A percentile compares a stretch with the other conserved stretches of the same genome.
Evolutionary conservation across 2,888 invertebrate genomes (phyloP).

Genomic region (Panzeria rudis): DNA sequence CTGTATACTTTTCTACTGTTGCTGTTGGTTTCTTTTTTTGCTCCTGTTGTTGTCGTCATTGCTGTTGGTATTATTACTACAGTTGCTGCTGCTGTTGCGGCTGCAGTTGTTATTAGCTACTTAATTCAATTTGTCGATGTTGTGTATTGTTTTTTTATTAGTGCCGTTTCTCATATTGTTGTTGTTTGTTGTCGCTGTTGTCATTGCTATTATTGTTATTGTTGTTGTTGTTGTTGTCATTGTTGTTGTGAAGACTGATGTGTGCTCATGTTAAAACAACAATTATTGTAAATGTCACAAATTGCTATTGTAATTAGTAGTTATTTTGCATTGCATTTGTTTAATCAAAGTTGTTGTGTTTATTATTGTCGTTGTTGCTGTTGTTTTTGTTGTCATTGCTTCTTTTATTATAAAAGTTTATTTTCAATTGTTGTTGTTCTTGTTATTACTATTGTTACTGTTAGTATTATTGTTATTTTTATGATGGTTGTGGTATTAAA

Average conservation of each 20-base stretch:
- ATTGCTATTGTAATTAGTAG: slow-evolving; percentile 76
- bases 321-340: slow-evolving; percentile 65
- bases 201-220: slow-evolving; percentile 53
- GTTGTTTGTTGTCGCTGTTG: slow-evolving; percentile 58
- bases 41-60: background rate
- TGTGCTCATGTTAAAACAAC: slow-evolving; percentile 76
- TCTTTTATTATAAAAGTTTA: slow-evolving; percentile 43
- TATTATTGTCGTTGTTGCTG: slow-evolving; percentile 37
- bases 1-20: slow-evolving; percentile 74
- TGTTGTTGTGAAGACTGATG: slow-evolving; percentile 72
- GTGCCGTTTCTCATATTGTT: slow-evolving; percentile 46
- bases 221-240: slow-evolving; percentile 60
- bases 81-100: slow-evolving; percentile 25
- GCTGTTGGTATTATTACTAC: slow-evolving; percentile 18
- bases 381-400: slow-evolving; percentile 33
- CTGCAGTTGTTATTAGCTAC: slow-evolving; percentile 67
- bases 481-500: slow-evolving; percentile 64
- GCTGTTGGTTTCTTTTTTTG: background rate
- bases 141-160: slow-evolving; percentile 22
- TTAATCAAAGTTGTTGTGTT: slow-evolving; percentile 46
- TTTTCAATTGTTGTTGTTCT: slow-evolving; percentile 23
- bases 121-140: slow-evolving; percentile 74
- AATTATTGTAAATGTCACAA: slow-evolving; percentile 77
- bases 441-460: slow-evolving; percentile 46
- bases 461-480: slow-evolving; percentile 63